Conservation (phyloP, 2,113 vertebrate species). For the Arenaria interpres region DNA sequence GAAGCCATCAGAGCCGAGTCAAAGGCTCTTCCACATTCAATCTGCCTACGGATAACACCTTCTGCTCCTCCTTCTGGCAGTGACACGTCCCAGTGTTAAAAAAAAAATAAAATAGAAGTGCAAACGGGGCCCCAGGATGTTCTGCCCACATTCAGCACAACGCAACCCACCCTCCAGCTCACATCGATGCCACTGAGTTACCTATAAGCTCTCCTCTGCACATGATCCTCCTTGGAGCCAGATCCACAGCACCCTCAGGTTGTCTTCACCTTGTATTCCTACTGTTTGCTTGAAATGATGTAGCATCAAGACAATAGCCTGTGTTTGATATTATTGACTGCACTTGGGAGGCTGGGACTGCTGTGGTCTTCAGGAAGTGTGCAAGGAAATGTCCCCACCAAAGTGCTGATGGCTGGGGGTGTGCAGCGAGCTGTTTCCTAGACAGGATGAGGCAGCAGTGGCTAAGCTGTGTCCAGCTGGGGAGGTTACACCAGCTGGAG, state of each 20-base stretch:
- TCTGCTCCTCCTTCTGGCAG: background rate
- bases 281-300: background rate
- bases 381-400: accelerated
- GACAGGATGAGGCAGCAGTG: background rate
- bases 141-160: background rate
- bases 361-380: background rate
- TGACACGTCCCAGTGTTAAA: background rate
- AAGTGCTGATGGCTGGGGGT: background rate
- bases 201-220: background rate
- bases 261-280: background rate
- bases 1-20: background rate
- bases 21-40: background rate
- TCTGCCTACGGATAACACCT: background rate
- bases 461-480: background rate
- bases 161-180: background rate
- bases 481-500: background rate
- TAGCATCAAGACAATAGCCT: background rate
- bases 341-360: background rate
- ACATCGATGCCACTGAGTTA: accelerated
- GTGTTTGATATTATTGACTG: background rate
- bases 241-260: background rate
- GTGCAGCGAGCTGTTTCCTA: accelerated
- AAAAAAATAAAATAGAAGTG: background rate
- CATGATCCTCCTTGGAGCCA: background rate
- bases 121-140: background rate